Percentiles rank a stretch among this genome's conserved stretches.
These are phyloP conservation scores for Galeopsomyia nigrocyanea DNA, from an alignment of 2,888 invertebrate species.

Conservation along the genomic window DNA sequence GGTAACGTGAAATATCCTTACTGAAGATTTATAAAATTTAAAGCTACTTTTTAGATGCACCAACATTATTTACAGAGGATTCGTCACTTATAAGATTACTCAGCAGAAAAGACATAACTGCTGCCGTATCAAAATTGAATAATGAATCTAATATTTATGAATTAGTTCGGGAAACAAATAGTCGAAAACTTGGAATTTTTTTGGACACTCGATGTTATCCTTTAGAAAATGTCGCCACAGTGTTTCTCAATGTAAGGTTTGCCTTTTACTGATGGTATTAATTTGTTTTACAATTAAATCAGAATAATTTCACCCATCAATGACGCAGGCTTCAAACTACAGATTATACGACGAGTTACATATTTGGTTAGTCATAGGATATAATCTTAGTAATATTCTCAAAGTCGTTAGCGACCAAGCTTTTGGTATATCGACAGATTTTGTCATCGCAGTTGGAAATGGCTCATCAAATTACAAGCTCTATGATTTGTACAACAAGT, in stretches of 20 bases:
- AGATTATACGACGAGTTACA: conserved; percentile 34
- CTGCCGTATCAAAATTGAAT: conserved; percentile 12
- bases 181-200: conserved; percentile 34
- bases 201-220: conserved; percentile 22
- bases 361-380: conserved; percentile 52
- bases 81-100: conserved; percentile 18
- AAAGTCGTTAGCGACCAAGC: conserved; percentile 50
- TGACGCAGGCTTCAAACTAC: conserved; percentile 19
- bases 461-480: conserved; percentile 43
- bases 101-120: conserved; percentile 10
- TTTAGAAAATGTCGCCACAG: neutral
- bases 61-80: conserved; percentile 16
- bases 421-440: conserved; percentile 53
- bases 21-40: neutral
- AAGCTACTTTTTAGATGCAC: neutral
- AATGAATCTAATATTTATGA: conserved; percentile 8
- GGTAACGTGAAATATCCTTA: neutral
- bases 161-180: conserved; percentile 4
- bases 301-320: neutral
- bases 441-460: conserved; percentile 50
- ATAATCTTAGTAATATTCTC: conserved; percentile 46
- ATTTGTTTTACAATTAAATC: neutral
- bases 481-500: conserved; percentile 55
- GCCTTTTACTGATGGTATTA: neutral
- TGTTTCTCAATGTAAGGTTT: conserved; percentile 9